Conservation (phyloP, 2,888 invertebrate genomes). For the Habroteleia sp. region DNA sequence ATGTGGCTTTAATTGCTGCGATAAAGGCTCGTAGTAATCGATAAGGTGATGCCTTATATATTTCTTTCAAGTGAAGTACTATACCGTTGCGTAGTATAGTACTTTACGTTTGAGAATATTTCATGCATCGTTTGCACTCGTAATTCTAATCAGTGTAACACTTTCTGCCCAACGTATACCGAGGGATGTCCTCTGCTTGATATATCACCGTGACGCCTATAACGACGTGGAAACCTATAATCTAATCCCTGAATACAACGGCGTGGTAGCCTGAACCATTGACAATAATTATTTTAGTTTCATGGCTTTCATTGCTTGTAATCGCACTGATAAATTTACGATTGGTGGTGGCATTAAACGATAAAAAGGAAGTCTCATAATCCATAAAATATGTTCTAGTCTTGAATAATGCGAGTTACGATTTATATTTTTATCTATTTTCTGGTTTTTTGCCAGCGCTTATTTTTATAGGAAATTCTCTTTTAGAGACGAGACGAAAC, state of each 20-base stretch:
- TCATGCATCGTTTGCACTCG: slow-evolving; percentile 39
- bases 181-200: slow-evolving; percentile 19
- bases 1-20: slow-evolving; percentile 16
- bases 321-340: slow-evolving; percentile 46
- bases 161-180: slow-evolving; percentile 9
- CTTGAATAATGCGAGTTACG: too few species aligned
- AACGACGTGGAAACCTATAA: slow-evolving; percentile 53
- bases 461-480: neutral
- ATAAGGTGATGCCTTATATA: slow-evolving; percentile 33
- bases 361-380: too few species aligned
- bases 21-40: slow-evolving; percentile 17
- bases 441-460: neutral
- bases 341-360: slow-evolving; percentile 21
- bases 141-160: slow-evolving; percentile 47
- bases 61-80: slow-evolving; percentile 8
- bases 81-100: slow-evolving; percentile 12
- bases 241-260: slow-evolving; percentile 38
- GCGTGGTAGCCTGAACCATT: slow-evolving; percentile 28
- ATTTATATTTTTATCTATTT: too few species aligned
- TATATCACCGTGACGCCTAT: slow-evolving; percentile 45
- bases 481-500: neutral
- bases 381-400: neutral
- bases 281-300: slow-evolving; percentile 46
- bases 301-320: slow-evolving; percentile 39
- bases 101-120: slow-evolving; percentile 45